Evolutionary conservation across 1,140 invertebrate genomes (phyloP), one percentile per base, ranked within the genome.

Genomic region (Lordiphosa collinella): DNA sequence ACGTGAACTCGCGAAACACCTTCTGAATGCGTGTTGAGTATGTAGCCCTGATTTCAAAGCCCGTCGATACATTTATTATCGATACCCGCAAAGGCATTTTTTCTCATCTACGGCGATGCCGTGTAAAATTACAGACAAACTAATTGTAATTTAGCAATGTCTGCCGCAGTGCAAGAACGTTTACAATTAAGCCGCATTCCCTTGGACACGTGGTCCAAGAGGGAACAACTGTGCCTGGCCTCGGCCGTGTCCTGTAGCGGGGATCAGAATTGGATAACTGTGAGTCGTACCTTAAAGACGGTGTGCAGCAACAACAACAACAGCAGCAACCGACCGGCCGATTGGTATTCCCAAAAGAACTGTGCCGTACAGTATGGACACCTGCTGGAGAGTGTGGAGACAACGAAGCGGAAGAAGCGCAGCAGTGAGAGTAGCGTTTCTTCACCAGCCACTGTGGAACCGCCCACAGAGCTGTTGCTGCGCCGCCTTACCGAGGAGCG

Each of bases 221-320:
- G 93, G 11, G 97, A 98, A 79, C 94, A 96, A 80, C 84, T 98
- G 62, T 95, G 94, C 68, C 88, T 98, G 34, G 96, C 96, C 0
- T 96, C 95, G 1, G 94, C 96, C 14, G 96, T 98, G 0, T 90
- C 94, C 1, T 92, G 94, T 73, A 96, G 94, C 89, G 96, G 96
- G 0, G 96, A 98, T 89, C 96, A 97, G 89, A 98, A 98, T 88
- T 98, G 96, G 96, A 96, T 96, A 86, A 95, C 95, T 1, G 96
- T 98, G 0, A 96, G 96, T 31, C 90, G 96, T 59, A 93, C 91
- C 54, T 91, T 92, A 68, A 96, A 93, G 90, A 92, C 90, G 55
- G 93, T 92, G 73, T 92, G 92, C 46, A 95, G 97, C 72, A 93
- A 93, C n/a, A 49, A 40, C 43, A 56, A 11, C 52, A 55, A 36